Evolutionary conservation across 2,113 vertebrate species (phyloP).

Genomic region (Etheostoma spectabile): DNA sequence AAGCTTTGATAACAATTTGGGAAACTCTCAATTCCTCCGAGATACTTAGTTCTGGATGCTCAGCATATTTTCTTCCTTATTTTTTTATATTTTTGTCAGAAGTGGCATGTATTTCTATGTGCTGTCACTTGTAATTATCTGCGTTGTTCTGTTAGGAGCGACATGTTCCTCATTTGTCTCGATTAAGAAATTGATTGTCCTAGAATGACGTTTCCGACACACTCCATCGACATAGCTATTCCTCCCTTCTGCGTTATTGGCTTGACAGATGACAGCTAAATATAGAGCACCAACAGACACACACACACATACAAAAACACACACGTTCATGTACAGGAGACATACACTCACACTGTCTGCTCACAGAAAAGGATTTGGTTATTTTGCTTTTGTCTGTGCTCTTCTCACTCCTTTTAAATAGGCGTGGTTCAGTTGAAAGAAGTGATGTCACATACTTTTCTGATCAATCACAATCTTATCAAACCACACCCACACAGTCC

Average conservation of each 20-base stretch:
- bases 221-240: neutral
- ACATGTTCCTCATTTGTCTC: constrained; percentile 3
- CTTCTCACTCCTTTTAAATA: too few species aligned
- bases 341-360: neutral
- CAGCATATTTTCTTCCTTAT: neutral
- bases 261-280: constrained; percentile 8
- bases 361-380: neutral
- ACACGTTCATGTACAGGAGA: neutral
- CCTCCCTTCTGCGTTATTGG: neutral
- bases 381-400: neutral
- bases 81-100: neutral
- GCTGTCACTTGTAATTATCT: neutral
- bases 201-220: constrained; percentile 21
- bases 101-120: neutral
- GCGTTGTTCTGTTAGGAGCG: neutral
- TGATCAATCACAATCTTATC: too few species aligned
- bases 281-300: neutral
- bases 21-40: neutral
- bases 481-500: too few species aligned
- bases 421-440: too few species aligned
- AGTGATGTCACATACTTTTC: too few species aligned
- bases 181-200: constrained; percentile 29
- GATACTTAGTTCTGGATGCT: neutral
- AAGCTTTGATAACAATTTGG: constrained; percentile 7
- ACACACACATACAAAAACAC: too few species aligned